A percentile compares a stretch with the other conserved stretches of the same genome.
These are phyloP conservation scores for Ochropleura plecta DNA, from an alignment of 2,888 invertebrate species.

Conservation along the genomic window DNA sequence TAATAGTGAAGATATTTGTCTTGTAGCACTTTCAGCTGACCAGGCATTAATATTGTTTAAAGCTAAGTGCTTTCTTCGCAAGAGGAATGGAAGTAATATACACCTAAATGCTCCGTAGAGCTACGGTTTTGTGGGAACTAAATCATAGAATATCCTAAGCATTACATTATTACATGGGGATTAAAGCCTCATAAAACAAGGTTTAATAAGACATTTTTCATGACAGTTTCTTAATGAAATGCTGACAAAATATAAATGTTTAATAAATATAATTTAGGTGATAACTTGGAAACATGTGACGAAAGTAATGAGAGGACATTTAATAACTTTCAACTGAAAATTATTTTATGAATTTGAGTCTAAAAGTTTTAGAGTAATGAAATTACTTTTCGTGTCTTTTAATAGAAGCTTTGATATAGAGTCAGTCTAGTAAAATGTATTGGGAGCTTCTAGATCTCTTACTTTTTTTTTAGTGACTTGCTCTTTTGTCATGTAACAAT, in stretches of 20 bases:
- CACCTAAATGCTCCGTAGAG: constrained; percentile 13
- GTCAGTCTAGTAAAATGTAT: not conserved
- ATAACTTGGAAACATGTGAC: constrained; percentile 11
- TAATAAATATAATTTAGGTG: not conserved
- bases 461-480: no score
- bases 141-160: not conserved
- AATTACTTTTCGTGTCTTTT: constrained; percentile 2
- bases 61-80: constrained; percentile 48
- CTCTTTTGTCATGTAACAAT: no score
- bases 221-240: not conserved
- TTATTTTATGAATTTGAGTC: constrained; percentile 21
- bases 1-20: constrained; percentile 29
- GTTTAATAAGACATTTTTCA: not conserved
- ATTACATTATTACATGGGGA: not conserved
- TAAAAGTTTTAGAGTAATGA: constrained; percentile 8
- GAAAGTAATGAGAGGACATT: not conserved
- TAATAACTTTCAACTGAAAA: constrained; percentile 7
- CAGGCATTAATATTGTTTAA: constrained; percentile 58
- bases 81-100: constrained; percentile 9
- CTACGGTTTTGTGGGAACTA: not conserved
- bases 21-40: constrained; percentile 48
- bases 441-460: not conserved
- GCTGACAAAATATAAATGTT: not conserved
- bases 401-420: not conserved
- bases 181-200: not conserved